phyloP scores from a whole-genome alignment of 2,113 vertebrate species.

The Dromiciops gliroides region DNA sequence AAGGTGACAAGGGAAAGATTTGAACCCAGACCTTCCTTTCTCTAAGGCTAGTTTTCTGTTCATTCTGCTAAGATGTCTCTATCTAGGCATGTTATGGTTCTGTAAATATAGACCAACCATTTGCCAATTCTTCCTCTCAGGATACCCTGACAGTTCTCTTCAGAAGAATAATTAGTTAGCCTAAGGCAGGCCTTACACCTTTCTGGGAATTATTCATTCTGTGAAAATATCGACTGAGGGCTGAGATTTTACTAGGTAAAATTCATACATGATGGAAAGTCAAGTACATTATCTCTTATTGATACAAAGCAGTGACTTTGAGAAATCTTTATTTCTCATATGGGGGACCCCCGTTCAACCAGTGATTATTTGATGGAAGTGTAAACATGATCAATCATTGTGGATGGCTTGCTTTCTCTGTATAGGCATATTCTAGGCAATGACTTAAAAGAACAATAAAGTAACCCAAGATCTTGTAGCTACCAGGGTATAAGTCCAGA shows the following conservation, averaged over 20 bases:
- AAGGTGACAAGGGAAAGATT: not conserved
- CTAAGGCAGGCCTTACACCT: not conserved
- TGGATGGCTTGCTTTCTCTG: not conserved
- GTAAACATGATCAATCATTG: not conserved
- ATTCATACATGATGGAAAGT: not conserved
- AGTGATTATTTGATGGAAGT: not conserved
- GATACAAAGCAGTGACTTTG: not conserved
- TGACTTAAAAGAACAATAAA: not conserved
- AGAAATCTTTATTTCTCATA: not conserved
- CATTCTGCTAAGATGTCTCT: no score
- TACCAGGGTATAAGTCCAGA: slow-evolving; percentile 1
- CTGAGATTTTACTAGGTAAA: not conserved
- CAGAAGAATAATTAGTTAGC: slow-evolving; percentile 13
- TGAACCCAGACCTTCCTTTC: not conserved
- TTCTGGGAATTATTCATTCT: slow-evolving; percentile 7
- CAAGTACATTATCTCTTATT: not conserved
- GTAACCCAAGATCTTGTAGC: not conserved
- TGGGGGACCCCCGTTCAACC: not conserved
- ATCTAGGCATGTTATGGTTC: not conserved
- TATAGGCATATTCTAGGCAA: not conserved
- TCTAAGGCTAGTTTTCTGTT: not conserved
- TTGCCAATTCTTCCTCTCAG: slow-evolving; percentile 13
- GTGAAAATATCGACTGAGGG: not conserved
- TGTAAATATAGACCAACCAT: not conserved
- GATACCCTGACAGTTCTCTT: not conserved